A percentile compares a stretch with the other conserved stretches of the same genome.
Conservation (phyloP, 2,113 vertebrate species). For the Laterallus jamaicensis region DNA sequence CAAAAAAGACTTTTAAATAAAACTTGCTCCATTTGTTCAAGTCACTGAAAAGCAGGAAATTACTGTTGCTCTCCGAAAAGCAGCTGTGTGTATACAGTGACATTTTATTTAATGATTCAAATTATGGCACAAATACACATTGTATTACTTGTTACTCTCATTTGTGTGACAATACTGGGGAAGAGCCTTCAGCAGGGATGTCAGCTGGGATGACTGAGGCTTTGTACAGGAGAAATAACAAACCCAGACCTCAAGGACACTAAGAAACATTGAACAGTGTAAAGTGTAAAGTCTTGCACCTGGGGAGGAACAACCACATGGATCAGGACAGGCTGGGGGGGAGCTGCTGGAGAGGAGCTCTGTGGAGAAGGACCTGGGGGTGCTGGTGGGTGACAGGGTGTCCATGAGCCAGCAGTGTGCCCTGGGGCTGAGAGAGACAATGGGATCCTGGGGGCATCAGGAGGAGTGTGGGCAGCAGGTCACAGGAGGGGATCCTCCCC, state of each 20-base stretch:
- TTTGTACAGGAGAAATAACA: not conserved
- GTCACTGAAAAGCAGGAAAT: conserved; percentile 57
- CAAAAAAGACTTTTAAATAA: conserved; percentile 40
- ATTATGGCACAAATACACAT: conserved; percentile 48
- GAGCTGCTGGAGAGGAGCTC: too few species aligned
- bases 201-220: not conserved
- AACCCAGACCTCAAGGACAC: not conserved
- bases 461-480: too few species aligned
- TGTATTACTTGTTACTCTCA: conserved; percentile 44
- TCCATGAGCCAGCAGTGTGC: too few species aligned
- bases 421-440: too few species aligned
- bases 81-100: conserved; percentile 66
- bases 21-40: conserved; percentile 41
- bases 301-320: too few species aligned
- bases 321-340: too few species aligned
- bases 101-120: conserved; percentile 61
- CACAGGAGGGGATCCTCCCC: too few species aligned
- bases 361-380: too few species aligned
- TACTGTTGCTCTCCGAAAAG: conserved; percentile 60
- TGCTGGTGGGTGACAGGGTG: too few species aligned
- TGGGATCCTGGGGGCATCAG: too few species aligned
- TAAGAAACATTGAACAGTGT: not conserved
- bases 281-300: too few species aligned
- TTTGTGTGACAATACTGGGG: not conserved
- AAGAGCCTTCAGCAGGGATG: not conserved